Percentiles rank a stretch among this genome's conserved stretches.
Evolutionary conservation across 2,113 vertebrate genomes (phyloP).

Genomic region (Proteles cristata): DNA sequence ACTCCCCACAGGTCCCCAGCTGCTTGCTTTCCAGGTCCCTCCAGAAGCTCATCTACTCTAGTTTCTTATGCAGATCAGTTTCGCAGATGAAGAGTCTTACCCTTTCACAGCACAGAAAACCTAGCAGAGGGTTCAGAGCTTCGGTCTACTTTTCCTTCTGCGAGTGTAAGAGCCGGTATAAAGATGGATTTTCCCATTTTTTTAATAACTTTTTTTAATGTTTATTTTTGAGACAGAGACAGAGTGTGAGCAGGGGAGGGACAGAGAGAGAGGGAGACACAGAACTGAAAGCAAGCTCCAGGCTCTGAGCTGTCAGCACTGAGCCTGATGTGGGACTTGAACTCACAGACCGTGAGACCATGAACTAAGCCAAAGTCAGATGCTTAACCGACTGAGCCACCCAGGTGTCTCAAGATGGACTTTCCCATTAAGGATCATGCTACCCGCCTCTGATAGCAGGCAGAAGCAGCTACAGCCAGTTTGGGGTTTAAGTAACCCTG

Average conservation of each 20-base stretch:
- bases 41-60: background rate
- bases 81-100: background rate
- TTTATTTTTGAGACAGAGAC: too few species aligned
- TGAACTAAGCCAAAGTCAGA: too few species aligned
- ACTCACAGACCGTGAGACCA: too few species aligned
- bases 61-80: background rate
- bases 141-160: background rate
- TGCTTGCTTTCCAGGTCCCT: background rate
- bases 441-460: background rate
- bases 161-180: background rate
- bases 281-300: too few species aligned
- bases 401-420: background rate
- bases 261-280: too few species aligned
- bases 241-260: too few species aligned
- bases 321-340: too few species aligned
- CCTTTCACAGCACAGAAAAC: background rate
- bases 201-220: too few species aligned
- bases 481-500: background rate
- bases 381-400: too few species aligned
- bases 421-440: background rate
- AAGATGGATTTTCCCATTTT: background rate
- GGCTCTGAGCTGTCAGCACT: too few species aligned
- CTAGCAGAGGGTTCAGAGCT: background rate
- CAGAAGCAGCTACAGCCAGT: background rate
- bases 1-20: background rate